phyloP scores from a whole-genome alignment of 2,113 vertebrate species.

The Telmatochromis sp. region DNA sequence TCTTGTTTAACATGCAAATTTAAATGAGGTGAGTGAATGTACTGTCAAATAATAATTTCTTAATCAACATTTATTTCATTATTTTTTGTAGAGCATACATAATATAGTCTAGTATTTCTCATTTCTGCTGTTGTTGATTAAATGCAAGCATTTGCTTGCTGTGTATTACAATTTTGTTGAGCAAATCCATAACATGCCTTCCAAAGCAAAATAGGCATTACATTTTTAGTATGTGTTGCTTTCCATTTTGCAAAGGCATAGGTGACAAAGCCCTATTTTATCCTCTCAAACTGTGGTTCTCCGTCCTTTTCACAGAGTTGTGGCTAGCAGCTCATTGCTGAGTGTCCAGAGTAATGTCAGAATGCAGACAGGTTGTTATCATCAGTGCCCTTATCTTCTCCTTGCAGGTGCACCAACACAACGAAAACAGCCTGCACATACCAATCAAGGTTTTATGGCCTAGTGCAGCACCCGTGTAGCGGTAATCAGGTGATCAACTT shows the following conservation, averaged over 20 bases:
- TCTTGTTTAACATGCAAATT: not conserved
- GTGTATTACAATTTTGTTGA: not conserved
- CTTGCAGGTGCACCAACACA: constrained; percentile 58
- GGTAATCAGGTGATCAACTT: constrained; percentile 45
- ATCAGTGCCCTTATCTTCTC: constrained; percentile 60
- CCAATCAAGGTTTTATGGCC: constrained; percentile 44
- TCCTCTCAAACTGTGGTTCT: constrained; percentile 1
- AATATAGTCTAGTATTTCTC: not conserved
- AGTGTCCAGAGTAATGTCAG: constrained; percentile 69
- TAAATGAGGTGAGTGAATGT: not conserved
- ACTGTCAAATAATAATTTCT: not conserved
- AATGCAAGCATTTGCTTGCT: not conserved
- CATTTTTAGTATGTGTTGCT: not conserved
- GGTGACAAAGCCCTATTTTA: not conserved
- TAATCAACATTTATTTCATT: not conserved
- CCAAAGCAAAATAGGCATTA: not conserved
- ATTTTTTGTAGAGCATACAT: not conserved
- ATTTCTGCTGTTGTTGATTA: not conserved
- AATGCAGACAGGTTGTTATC: constrained; percentile 65
- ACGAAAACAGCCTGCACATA: constrained; percentile 40
- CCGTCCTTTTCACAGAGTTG: constrained; percentile 10
- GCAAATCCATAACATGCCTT: not conserved
- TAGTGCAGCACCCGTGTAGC: constrained; percentile 5
- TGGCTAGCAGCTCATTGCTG: constrained; percentile 42
- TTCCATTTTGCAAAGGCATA: not conserved